Percentiles rank a stretch among this genome's conserved stretches.
Conservation (phyloP, 2,113 vertebrate species). For the Pomatorhinus ruficollis region DNA sequence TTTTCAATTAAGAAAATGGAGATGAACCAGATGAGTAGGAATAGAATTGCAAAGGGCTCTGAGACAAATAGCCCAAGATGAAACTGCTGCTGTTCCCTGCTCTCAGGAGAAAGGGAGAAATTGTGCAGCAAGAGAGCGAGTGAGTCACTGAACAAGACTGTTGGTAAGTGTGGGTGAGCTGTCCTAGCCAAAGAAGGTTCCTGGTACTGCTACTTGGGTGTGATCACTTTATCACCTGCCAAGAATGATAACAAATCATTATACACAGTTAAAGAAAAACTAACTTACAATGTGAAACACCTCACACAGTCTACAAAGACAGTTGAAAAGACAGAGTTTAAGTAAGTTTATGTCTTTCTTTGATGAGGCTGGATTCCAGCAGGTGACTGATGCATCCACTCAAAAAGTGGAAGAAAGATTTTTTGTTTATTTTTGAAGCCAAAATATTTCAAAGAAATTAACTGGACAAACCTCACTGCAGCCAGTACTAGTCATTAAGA, state of each 20-base stretch:
- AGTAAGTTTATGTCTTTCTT: not conserved
- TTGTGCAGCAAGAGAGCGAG: not conserved
- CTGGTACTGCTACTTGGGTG: not conserved
- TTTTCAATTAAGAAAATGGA: not conserved
- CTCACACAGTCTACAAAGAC: not conserved
- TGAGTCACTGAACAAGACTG: not conserved
- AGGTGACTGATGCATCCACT: not conserved
- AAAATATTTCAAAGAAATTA: not conserved
- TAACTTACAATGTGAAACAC: not conserved
- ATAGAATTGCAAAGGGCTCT: not conserved
- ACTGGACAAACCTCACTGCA: not conserved
- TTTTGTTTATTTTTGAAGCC: not conserved
- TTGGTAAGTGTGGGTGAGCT: not conserved
- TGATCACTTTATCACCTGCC: not conserved
- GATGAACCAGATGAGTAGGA: not conserved
- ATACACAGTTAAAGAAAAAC: not conserved
- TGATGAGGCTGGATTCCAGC: not conserved
- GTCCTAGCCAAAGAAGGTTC: not conserved
- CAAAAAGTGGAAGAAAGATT: not conserved
- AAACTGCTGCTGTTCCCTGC: not conserved
- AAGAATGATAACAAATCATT: not conserved
- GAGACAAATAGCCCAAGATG: not conserved
- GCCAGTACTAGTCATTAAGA: not conserved
- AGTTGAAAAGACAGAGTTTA: not conserved
- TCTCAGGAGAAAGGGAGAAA: not conserved